Percentiles rank a stretch among this genome's conserved stretches.
Evolutionary conservation across 2,888 invertebrate genomes (phyloP).

Genomic region (Thera obeliscata): DNA sequence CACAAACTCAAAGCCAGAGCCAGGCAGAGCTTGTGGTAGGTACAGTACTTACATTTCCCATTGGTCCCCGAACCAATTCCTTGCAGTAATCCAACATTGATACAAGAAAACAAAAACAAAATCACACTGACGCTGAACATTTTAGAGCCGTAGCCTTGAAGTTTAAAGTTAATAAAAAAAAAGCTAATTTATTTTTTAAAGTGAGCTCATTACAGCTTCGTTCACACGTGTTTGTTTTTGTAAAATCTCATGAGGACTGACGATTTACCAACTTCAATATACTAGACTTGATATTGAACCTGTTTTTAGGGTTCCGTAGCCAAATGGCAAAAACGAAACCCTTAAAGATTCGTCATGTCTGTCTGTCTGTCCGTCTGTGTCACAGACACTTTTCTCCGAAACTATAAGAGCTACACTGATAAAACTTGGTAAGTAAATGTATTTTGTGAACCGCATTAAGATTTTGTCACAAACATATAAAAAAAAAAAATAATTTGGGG

Average conservation of each 20-base stretch:
- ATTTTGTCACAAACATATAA: too few species aligned
- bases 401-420: too few species aligned
- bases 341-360: too few species aligned
- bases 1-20: too few species aligned
- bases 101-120: slow-evolving; percentile 53
- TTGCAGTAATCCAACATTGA: slow-evolving; percentile 60
- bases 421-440: too few species aligned
- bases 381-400: too few species aligned
- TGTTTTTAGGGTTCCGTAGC: background rate
- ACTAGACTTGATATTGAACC: background rate
- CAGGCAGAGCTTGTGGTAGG: background rate
- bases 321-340: too few species aligned
- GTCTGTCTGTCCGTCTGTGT: too few species aligned
- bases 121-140: slow-evolving; percentile 55
- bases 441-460: too few species aligned
- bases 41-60: slow-evolving; percentile 65
- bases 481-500: too few species aligned
- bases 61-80: slow-evolving; percentile 66
- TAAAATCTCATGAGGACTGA: background rate
- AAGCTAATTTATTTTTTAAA: background rate
- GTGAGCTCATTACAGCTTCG: background rate
- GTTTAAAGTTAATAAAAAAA: background rate
- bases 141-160: slow-evolving; percentile 30
- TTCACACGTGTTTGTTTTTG: background rate
- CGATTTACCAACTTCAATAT: background rate